phyloP scores from a whole-genome alignment of 1,140 invertebrate genomes.

The Triops cancriformis region DNA sequence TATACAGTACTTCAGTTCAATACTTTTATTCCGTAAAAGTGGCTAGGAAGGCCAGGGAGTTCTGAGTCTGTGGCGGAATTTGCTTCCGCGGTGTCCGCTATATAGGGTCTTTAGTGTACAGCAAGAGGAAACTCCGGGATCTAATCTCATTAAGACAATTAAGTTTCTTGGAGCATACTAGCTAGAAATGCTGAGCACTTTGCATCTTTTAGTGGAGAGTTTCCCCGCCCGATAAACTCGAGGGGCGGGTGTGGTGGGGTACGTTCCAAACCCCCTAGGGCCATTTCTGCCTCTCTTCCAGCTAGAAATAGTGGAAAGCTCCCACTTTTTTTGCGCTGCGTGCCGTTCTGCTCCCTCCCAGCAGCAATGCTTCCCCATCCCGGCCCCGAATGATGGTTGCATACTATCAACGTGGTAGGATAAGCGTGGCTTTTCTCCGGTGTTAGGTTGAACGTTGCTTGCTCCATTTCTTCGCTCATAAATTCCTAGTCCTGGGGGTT shows the following conservation, averaged over 20 bases:
- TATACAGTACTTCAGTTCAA: too few relatives aligned
- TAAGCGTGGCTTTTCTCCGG: not conserved
- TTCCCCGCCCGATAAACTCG: not conserved
- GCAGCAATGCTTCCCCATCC: not conserved
- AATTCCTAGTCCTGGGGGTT: not conserved
- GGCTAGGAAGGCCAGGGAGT: too few relatives aligned
- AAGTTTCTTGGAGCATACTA: not conserved
- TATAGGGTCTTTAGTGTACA: not conserved
- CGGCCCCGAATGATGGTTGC: not conserved
- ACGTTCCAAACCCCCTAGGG: not conserved
- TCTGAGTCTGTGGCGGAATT: not conserved
- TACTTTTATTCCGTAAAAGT: too few relatives aligned
- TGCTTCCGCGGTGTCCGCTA: not conserved
- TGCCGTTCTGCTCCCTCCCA: not conserved
- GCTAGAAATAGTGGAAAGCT: not conserved
- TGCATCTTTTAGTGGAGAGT: not conserved
- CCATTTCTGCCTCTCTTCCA: not conserved
- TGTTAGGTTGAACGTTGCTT: not conserved
- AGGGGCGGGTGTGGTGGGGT: not conserved
- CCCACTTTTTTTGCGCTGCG: not conserved
- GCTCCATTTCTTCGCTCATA: not conserved
- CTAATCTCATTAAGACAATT: slow-evolving; percentile 7
- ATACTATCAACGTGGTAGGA: not conserved
- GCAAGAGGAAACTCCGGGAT: not conserved
- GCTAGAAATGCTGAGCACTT: slow-evolving; percentile 6